These are phyloP conservation scores for Pocota personata DNA, from an alignment of 2,888 invertebrate species.

Conservation along the genomic window DNA sequence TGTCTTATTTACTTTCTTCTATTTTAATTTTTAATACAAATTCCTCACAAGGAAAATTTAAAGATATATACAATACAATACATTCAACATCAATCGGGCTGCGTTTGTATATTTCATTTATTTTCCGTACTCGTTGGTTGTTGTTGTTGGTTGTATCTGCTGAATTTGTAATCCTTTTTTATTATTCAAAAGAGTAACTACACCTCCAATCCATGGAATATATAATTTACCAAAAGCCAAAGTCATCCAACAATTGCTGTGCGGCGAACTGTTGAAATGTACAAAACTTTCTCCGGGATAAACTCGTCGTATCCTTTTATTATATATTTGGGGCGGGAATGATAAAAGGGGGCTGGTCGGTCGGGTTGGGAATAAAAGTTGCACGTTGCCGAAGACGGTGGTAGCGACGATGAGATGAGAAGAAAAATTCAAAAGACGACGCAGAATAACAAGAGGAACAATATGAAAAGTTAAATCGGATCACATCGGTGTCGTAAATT, in stretches of 20 bases:
- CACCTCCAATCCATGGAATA: slow-evolving; percentile 68
- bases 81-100: slow-evolving; percentile 62
- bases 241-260: slow-evolving; percentile 69
- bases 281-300: slow-evolving; percentile 67
- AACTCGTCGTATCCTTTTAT: slow-evolving; percentile 63
- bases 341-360: slow-evolving; percentile 31
- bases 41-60: slow-evolving; percentile 28
- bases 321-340: slow-evolving; percentile 46
- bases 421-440: slow-evolving; percentile 54
- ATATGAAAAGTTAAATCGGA: slow-evolving; percentile 74
- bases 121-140: slow-evolving; percentile 29
- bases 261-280: slow-evolving; percentile 71
- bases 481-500: slow-evolving; percentile 73
- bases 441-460: slow-evolving; percentile 73
- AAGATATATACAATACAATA: slow-evolving; percentile 42
- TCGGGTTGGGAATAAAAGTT: slow-evolving; percentile 49
- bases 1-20: slow-evolving; percentile 17
- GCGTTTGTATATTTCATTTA: slow-evolving; percentile 47
- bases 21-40: slow-evolving; percentile 53
- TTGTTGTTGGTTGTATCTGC: slow-evolving; percentile 47
- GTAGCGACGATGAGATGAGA: slow-evolving; percentile 48
- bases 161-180: slow-evolving; percentile 73
- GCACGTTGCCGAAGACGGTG: slow-evolving; percentile 41
- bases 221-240: slow-evolving; percentile 64
- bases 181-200: slow-evolving; percentile 70